Evolutionary conservation across 37 sponge, comb jelly and placozoan species (phyloP).

Genomic region (Diacarnus erythraeanus): DNA sequence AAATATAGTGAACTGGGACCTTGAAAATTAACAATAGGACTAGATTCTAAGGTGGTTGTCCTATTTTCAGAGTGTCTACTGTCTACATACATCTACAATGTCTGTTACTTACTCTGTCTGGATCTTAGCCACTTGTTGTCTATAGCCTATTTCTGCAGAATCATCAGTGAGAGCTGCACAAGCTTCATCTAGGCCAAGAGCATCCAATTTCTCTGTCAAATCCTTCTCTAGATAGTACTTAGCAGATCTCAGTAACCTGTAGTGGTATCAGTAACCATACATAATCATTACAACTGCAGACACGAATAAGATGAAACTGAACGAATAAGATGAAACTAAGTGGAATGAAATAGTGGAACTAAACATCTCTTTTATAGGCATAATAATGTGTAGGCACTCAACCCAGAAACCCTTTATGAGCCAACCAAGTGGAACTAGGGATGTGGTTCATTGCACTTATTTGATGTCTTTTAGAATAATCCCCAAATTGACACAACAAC

Average conservation of each 20-base stretch:
- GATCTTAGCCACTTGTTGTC: slow-evolving; percentile 31
- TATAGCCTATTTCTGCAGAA: slow-evolving; percentile 38
- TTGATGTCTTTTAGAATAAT: slow-evolving; percentile 8
- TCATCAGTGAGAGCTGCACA: slow-evolving; percentile 69
- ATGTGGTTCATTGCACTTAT: slow-evolving; percentile 27
- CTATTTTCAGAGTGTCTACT: too few species aligned
- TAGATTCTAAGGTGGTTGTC: too few species aligned
- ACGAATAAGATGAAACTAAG: background rate
- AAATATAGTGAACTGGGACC: too few species aligned
- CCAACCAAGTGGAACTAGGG: slow-evolving; percentile 11
- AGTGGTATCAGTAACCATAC: background rate
- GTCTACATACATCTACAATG: too few species aligned
- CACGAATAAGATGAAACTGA: too few species aligned
- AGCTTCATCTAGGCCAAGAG: slow-evolving; percentile 72
- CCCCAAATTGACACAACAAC: background rate
- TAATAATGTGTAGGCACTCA: background rate
- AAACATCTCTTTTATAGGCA: background rate
- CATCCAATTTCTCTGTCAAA: slow-evolving; percentile 79
- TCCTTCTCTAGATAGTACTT: slow-evolving; percentile 96
- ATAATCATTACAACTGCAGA: too few species aligned
- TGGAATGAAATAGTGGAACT: background rate
- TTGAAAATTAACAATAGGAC: too few species aligned
- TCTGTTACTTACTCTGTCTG: slow-evolving; percentile 69
- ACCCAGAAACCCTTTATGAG: background rate
- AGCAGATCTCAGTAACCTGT: slow-evolving; percentile 78